phyloP scores from a whole-genome alignment of 2,888 invertebrate species.

The Malthinus flaveolus region DNA sequence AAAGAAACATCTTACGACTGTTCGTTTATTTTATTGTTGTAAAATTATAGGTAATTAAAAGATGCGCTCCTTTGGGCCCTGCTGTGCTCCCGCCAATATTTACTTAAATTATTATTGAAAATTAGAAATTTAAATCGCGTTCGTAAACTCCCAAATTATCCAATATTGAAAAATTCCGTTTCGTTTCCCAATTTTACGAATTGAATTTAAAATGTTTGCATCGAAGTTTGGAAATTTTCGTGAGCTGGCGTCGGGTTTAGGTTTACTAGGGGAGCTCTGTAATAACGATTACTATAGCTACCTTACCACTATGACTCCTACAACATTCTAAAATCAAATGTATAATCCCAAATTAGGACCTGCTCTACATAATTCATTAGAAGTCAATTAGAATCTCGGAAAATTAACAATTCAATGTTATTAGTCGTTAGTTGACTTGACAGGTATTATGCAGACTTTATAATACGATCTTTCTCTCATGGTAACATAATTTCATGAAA shows the following conservation, averaged over 20 bases:
- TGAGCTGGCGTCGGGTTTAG: not conserved
- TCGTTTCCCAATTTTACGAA: too few species aligned
- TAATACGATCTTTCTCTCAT: slow-evolving; percentile 1
- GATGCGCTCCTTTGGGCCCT: too few species aligned
- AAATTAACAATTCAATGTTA: slow-evolving; percentile 8
- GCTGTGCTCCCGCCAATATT: too few species aligned
- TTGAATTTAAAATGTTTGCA: too few species aligned
- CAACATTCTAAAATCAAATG: slow-evolving; percentile 5
- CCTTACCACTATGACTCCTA: not conserved
- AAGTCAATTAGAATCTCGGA: slow-evolving; percentile 7
- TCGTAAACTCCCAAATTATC: too few species aligned
- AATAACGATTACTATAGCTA: not conserved
- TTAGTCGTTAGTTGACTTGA: slow-evolving; percentile 7
- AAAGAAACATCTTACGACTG: too few species aligned
- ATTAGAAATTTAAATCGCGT: too few species aligned
- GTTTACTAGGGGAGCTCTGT: not conserved
- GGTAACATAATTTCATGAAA: not conserved
- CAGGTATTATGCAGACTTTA: slow-evolving; percentile 2
- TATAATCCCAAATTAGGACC: slow-evolving; percentile 4
- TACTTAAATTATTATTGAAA: too few species aligned
- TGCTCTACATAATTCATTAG: slow-evolving; percentile 5
- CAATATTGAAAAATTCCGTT: too few species aligned
- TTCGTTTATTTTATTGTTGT: too few species aligned
- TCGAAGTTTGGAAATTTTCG: not conserved
- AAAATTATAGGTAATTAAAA: too few species aligned